Conservation (phyloP, 2,797 vertebrate species). For the Manis pentadactyla region DNA sequence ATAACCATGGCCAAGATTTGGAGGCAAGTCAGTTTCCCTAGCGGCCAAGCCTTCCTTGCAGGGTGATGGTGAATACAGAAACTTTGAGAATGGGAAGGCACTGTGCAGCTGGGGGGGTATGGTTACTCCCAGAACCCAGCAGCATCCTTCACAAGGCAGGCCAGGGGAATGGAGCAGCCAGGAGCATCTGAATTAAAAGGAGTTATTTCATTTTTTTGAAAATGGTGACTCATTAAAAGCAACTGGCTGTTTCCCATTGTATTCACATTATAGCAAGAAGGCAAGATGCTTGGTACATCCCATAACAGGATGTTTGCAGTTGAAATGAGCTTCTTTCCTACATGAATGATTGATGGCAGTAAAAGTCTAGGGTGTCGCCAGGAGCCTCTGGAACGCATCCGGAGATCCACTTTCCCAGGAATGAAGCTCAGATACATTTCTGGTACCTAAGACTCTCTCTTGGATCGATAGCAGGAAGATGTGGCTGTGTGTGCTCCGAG, state of each 20-base stretch:
- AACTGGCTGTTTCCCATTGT: background rate
- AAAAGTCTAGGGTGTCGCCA: background rate
- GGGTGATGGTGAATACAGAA: background rate
- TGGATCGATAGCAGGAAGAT: background rate
- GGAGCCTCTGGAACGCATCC: constrained; percentile 1
- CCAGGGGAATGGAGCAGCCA: background rate
- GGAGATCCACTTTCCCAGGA: background rate
- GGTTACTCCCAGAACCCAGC: background rate
- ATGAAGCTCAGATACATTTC: background rate
- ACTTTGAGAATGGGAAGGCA: background rate
- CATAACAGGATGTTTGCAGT: background rate
- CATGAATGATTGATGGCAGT: background rate
- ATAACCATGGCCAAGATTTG: background rate
- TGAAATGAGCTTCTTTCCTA: constrained; percentile 1
- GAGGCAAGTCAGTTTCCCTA: background rate
- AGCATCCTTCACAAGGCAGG: background rate
- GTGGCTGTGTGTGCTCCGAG: background rate
- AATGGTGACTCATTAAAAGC: constrained; percentile 73
- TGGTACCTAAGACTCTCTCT: background rate
- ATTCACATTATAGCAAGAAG: background rate
- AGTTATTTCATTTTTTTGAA: constrained; percentile 51
- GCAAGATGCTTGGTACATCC: background rate
- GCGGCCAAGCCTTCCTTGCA: background rate
- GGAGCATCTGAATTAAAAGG: constrained; percentile 53
- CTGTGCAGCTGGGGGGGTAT: background rate